Evolutionary conservation across 1,140 invertebrate species (phyloP), one percentile per base, ranked within the genome.

Genomic region (Tetramorium simillimum): DNA sequence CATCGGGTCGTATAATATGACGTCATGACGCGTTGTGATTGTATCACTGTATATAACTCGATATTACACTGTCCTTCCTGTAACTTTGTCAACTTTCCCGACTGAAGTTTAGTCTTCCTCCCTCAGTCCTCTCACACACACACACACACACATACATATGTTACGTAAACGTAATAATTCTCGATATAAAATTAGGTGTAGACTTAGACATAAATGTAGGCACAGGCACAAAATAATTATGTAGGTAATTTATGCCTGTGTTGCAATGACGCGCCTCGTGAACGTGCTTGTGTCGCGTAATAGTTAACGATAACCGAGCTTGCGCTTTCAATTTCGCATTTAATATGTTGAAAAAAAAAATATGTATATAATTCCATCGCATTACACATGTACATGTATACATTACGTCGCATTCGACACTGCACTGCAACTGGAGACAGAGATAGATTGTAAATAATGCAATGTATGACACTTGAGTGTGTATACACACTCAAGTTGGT

Each of bases 51-150:
- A 72, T 49, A 81, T 70, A 70, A 63, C 21, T 73, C 40, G 24
- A 82, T 40, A 77, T 6, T 58, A 63, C 33, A 33, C 21, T 9
- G 10, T 89, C 75, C 65, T 89, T 89, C 80, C 9, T 76, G 65
- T 63, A 18, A 90, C n/a, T 89, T 77, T 67, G 78, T 33, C 60
- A 75, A 87, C 12, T 80, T 87, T 69, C 21, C 53, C 58, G 40
- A 58, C 53, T 78, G 28, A 40, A 43, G 43, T 63, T 89, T 76
- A 63, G 89, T 90, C 89, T 90, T 90, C 89, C 73, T 81, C 40
- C 14, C 60, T 73, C 76, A 78, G 24, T 81, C 33, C 43, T 78
- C 49, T n/a, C 63, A 9, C 40, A 14, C 33, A 33, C 33, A 33
- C 2, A 33, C 28, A 33, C 2, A 33, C 28, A 33, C n/a, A n/a